Evolutionary conservation across 2,888 invertebrate species (phyloP), one percentile per base, ranked within the genome.

Genomic region (Chymomyza fuscimana): DNA sequence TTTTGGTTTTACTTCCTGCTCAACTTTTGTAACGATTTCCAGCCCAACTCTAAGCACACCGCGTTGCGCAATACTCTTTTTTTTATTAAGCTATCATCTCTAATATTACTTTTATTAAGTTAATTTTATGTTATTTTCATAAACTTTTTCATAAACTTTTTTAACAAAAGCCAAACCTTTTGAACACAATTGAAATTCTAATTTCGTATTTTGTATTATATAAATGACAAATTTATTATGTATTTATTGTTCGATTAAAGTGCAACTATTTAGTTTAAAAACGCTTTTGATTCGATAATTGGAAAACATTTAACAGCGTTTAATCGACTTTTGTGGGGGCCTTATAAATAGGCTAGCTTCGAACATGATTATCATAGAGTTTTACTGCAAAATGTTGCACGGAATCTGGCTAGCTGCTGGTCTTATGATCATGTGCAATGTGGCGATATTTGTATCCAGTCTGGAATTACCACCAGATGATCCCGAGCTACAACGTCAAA

Each of bases 161-260:
- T 54, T 54, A 54, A 54, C 7, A 51, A 51, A 51, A 51, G 5
- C 54, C 54, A 19, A 16, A 56, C 19, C 10, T 19, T 56, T 5
- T 19, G 2, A 1, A 58, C 22, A 58, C 22, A 25, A 58, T 25
- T 58, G 58, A 58, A 25, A 68, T 70, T 63, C 75, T 69, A 67
- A 82, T 64, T 73, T 85, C 76, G 77, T 71, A 77, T 72, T 77
- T 73, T 76, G 73, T 80, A 82, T 80, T 72, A 69, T 68, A 76
- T 76, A 74, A 78, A 77, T 76, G 80, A 77, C 71, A 80, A 77
- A 81, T 76, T 76, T 83, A 81, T 86, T 80, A 67, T 82, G 86
- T 85, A 85, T 85, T 85, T 88, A 86, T 86, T 86, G 76, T 86
- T 86, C 82, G 85, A 86, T 84, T 88, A 86, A 86, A 86, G 72